These are phyloP conservation scores for Pelodytes ibericus DNA, from an alignment of 2,797 vertebrate species.

Conservation along the genomic window DNA sequence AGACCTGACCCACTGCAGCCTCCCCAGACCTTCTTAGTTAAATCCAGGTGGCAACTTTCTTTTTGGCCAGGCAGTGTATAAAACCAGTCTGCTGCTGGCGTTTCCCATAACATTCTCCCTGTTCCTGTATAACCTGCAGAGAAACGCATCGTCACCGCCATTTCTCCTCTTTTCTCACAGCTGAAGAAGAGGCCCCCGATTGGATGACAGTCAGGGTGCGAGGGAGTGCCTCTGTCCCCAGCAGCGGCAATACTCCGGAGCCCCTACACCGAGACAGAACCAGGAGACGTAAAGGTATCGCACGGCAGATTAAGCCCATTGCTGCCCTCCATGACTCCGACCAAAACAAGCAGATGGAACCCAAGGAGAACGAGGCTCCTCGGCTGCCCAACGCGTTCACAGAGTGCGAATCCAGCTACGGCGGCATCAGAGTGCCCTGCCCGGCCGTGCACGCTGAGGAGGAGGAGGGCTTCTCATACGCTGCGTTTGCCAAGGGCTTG, in stretches of 20 bases:
- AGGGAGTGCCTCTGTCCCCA: neutral
- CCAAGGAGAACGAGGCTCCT: neutral
- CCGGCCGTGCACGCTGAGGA: neutral
- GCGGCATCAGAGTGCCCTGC: neutral
- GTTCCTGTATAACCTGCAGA: no score
- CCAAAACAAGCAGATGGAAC: conserved; percentile 26
- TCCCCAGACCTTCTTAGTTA: no score
- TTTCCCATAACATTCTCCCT: no score
- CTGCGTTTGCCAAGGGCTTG: neutral
- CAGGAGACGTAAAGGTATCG: conserved; percentile 19
- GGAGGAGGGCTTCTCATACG: neutral
- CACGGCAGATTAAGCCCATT: conserved; percentile 11
- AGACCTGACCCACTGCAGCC: no score
- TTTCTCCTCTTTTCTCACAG: no score
- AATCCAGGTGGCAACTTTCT: no score
- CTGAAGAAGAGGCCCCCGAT: neutral
- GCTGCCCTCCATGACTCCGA: conserved; percentile 5
- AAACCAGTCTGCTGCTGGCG: no score
- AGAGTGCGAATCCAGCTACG: conserved; percentile 1
- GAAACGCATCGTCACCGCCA: no score
- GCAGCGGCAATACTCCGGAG: neutral
- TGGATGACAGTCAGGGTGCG: neutral
- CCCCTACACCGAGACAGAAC: neutral
- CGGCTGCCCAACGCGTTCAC: neutral
- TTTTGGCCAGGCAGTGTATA: no score